These are phyloP conservation scores for Theonella swinhoei DNA, from an alignment of 37 sponge, comb jelly and placozoan species.

Conservation along the genomic window DNA sequence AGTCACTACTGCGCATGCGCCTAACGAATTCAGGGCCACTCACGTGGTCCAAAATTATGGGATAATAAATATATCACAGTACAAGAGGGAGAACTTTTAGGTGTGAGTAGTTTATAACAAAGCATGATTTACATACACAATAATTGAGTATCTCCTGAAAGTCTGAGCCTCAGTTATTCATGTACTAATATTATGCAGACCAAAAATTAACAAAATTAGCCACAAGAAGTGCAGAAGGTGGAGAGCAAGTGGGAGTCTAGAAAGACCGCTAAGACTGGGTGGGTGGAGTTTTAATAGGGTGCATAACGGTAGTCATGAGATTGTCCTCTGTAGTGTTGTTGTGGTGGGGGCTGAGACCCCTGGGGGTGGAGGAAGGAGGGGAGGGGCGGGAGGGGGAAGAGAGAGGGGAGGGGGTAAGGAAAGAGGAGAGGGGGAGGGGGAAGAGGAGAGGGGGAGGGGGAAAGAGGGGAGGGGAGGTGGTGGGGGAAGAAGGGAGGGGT, in stretches of 20 bases:
- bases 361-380: neutral
- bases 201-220: constrained; percentile 10
- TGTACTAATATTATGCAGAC: neutral
- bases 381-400: too few species aligned
- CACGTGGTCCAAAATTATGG: neutral
- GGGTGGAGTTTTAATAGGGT: constrained; percentile 36
- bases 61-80: neutral
- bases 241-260: neutral
- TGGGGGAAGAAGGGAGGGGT: too few species aligned
- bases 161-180: neutral
- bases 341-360: constrained; percentile 2
- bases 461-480: too few species aligned
- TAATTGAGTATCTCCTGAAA: neutral
- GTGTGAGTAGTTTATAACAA: too few species aligned
- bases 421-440: neutral
- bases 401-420: too few species aligned
- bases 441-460: too few species aligned
- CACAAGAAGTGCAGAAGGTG: neutral
- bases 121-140: neutral
- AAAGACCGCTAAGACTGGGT: neutral
- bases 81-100: too few species aligned
- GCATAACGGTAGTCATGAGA: constrained; percentile 74
- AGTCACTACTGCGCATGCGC: constrained; percentile 30
- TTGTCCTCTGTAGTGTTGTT: constrained; percentile 33
- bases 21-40: constrained; percentile 27